Evolutionary conservation across 2,113 vertebrate species (phyloP), one percentile per base, ranked within the genome.

Genomic region (Halichoeres trimaculatus): DNA sequence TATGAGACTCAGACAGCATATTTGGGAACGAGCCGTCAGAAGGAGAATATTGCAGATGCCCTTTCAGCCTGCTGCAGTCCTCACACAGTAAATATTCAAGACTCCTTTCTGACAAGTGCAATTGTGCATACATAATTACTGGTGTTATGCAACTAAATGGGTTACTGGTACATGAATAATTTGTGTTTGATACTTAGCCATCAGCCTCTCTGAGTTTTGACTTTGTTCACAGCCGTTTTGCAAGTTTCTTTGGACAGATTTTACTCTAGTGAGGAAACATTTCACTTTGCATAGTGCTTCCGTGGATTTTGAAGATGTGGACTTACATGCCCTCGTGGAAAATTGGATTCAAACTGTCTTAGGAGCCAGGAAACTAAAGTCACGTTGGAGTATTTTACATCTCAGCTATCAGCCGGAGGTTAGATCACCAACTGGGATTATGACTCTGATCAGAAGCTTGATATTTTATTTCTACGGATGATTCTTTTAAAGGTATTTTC

Each of bases 101-200:
- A 80, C 65, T 78, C 81, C 48, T 78, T 76, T 72, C 85, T 84
- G 81, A 90, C 85, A 73, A 77, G 79, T 2, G n/a, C 90, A 89
- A 82, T 91, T 89, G 86, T 83, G 89, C 86, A 90, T 87, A 73
- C 84, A 88, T 92, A 90, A 91, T 91, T 70, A 85, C 82, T 78
- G 52, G 62, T 61, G 87, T 92, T 92, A 91, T 53, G 66, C 85
- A 92, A 91, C 90, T 87, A 93, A 92, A 85, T 91, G 82, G 88
- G 90, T 90, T 91, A 91, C 82, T 90, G 86, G 82, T 85, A 91
- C 87, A 91, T 92, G 85, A 91, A 93, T 92, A 84, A 91, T 92
- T 89, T 88, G 83, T 81, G 74, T 81, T 86, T 83, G 81, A 81
- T 84, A 64, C 83, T 66, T 58, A 83, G 83, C 81, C 74, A 71